Percentiles rank a stretch among this genome's conserved stretches.
Evolutionary conservation across 2,797 vertebrate species (phyloP).

Genomic region (Nasua narica): DNA sequence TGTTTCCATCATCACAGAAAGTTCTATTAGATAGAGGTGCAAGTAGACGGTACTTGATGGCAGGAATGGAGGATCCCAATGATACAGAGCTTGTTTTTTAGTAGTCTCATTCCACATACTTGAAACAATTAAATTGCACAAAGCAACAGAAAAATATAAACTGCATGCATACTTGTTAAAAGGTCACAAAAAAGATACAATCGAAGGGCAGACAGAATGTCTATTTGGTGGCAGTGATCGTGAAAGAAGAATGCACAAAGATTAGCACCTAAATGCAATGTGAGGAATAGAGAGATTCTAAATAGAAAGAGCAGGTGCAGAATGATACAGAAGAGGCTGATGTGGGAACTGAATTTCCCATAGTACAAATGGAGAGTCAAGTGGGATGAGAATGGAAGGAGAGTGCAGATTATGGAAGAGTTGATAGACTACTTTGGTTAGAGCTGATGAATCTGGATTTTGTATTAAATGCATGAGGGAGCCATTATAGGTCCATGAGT

Average conservation of each 20-base stretch:
- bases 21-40: neutral
- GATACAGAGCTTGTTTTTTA: neutral
- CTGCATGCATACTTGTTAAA: neutral
- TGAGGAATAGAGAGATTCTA: neutral
- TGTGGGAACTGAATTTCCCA: neutral
- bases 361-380: neutral
- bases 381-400: neutral
- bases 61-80: neutral
- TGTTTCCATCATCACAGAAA: neutral
- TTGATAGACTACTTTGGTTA: neutral
- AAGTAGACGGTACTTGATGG: neutral
- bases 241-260: neutral
- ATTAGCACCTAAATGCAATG: neutral
- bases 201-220: neutral
- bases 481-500: neutral
- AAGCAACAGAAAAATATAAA: neutral
- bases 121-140: conserved; percentile 1
- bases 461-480: neutral
- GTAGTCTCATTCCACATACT: neutral
- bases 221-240: neutral
- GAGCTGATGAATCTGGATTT: neutral
- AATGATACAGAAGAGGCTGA: neutral
- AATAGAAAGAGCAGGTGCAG: neutral
- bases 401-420: neutral
- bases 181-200: neutral